Base-by-base conservation (phyloP, 92 coral and sea anemone genomes). In the Umimayanthus chanpuru region DNA sequence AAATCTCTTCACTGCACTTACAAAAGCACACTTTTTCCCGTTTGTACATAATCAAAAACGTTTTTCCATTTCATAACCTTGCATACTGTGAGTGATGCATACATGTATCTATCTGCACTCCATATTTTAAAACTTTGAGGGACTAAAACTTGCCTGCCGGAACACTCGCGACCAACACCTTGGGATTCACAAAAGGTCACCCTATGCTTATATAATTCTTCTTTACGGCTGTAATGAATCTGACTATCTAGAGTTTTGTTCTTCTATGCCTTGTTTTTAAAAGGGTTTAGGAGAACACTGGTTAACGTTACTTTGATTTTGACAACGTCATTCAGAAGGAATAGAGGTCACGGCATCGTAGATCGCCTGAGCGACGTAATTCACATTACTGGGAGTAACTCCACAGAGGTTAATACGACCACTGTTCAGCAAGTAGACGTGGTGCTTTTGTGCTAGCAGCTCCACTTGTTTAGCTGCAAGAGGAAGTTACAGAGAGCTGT, bases 361-460 rank as follows among this genome's bases (percentile, higher is more conserved):
- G 78, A 83, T 83, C 15, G 77, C 87, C 16, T 83, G 43, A 47
- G 78, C 87, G 4, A 83, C 67, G 41, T 83, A 26, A 16, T 71
- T 20, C 41, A 83, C 87, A 29, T 83, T 83, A 44, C 43, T 47
- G 4, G 87, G 67, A 50, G 66, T 83, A 43, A 83, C 23, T 25
- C 87, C 87, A 83, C 87, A 83, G 25, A 83, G 15, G 87, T 70
- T 83, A 70, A 83, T 44, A 28, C 87, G 87, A 47, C 89, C 82
- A 18, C 77, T 87, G 83, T 78, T 87, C 12, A 87, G 67, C 76
- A 87, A 36, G 72, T 87, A 77, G 38, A 77, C 32, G 12, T 87
- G 82, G 76, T 87, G 41, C 76, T 75, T 80, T 58, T 88, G 72
- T 14, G 47, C 21, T 41, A 49, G 80, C 32, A 61, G 25, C 50